Conservation (phyloP, 64 coral and sea anemone genomes). For the Exaiptasia diaphana region DNA sequence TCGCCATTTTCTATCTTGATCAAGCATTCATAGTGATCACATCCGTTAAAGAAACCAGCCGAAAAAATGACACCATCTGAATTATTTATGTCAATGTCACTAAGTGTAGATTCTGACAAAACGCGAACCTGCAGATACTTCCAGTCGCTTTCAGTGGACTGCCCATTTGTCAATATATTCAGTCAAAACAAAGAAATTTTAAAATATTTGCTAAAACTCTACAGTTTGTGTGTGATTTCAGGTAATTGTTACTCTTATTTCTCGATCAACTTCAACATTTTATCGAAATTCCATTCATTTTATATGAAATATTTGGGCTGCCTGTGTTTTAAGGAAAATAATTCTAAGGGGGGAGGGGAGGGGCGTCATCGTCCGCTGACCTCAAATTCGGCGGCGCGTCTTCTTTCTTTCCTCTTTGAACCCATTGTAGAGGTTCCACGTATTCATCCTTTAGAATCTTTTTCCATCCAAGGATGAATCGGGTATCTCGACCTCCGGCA, state of each 20-base stretch:
- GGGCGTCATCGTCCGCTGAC: neutral
- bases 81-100: neutral
- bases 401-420: slow-evolving; percentile 63
- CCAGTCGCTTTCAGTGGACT: too few species aligned
- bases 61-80: neutral
- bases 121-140: too few species aligned
- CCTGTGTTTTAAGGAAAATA: neutral
- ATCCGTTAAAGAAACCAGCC: neutral
- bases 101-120: too few species aligned
- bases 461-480: slow-evolving; percentile 93
- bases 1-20: neutral
- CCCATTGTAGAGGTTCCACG: slow-evolving; percentile 87
- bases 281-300: too few species aligned
- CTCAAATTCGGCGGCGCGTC: slow-evolving; percentile 8
- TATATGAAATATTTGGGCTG: neutral
- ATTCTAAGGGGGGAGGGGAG: neutral
- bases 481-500: slow-evolving; percentile 37
- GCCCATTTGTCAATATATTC: too few species aligned
- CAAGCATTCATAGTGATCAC: slow-evolving; percentile 2
- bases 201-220: too few species aligned
- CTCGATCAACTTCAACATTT: too few species aligned
- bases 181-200: too few species aligned
- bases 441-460: slow-evolving; percentile 70
- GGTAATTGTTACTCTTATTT: too few species aligned
- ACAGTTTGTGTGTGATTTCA: too few species aligned